Percentiles rank a stretch among this genome's conserved stretches.
These are phyloP conservation scores for Agriopis aurantiaria DNA, from an alignment of 2,888 invertebrate genomes.

Conservation along the genomic window DNA sequence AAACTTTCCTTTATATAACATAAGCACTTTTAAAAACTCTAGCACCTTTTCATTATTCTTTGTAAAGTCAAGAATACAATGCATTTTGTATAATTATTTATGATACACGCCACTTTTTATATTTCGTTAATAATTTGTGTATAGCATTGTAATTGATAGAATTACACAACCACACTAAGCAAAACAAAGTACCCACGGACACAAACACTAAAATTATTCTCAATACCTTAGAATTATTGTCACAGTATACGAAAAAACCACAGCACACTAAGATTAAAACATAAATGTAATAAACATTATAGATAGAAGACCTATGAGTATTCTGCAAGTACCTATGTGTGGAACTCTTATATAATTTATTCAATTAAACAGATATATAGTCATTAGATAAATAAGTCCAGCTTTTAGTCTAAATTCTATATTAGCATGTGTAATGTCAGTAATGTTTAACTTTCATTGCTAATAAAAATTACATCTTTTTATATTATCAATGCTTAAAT, in stretches of 20 bases:
- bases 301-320: too few relatives aligned
- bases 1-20: slow-evolving; percentile 24
- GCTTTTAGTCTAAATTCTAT: not conserved
- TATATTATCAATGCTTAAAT: slow-evolving; percentile 5
- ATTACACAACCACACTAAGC: not conserved
- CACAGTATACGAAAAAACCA: too few relatives aligned
- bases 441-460: not conserved
- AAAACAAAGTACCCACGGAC: not conserved
- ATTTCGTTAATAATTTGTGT: not conserved
- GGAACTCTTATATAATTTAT: too few relatives aligned
- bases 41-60: slow-evolving; percentile 34
- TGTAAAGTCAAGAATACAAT: slow-evolving; percentile 17
- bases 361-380: not conserved
- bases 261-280: not conserved
- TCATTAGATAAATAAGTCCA: not conserved
- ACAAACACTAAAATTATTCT: not conserved
- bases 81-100: slow-evolving; percentile 10
- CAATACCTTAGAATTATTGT: not conserved
- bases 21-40: slow-evolving; percentile 37
- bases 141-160: slow-evolving; percentile 6
- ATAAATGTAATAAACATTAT: not conserved
- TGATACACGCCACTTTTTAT: slow-evolving; percentile 3
- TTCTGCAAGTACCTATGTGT: too few relatives aligned
- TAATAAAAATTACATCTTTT: not conserved
- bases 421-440: not conserved